These are phyloP conservation scores for Neodon shergylaensis DNA, from an alignment of 2,113 vertebrate genomes.

Conservation along the genomic window DNA sequence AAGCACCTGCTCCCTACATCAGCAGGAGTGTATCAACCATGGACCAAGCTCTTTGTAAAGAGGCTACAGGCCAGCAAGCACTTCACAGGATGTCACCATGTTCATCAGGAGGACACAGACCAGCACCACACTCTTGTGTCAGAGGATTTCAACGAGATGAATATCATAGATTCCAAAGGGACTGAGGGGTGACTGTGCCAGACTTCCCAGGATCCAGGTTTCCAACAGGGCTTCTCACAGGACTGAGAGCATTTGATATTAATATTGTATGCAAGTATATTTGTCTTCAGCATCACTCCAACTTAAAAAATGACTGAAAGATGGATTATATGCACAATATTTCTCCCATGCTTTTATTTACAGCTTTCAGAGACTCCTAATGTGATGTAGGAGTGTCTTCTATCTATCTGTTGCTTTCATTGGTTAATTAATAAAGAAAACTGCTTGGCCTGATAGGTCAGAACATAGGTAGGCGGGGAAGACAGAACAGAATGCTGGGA, in stretches of 20 bases:
- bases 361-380: neutral
- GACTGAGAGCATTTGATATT: neutral
- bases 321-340: neutral
- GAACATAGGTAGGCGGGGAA: too few relatives aligned
- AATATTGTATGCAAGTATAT: neutral
- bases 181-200: neutral
- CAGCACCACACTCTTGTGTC: neutral
- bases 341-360: neutral
- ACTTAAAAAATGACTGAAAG: slow-evolving; percentile 29
- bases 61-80: neutral
- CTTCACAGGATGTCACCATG: too few relatives aligned
- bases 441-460: too few relatives aligned
- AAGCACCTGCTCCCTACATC: neutral
- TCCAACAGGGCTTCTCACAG: neutral
- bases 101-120: neutral
- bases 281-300: neutral
- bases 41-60: neutral
- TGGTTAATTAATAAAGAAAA: too few relatives aligned
- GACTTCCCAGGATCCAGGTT: neutral
- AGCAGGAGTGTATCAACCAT: neutral
- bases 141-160: neutral
- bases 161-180: neutral
- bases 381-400: neutral
- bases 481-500: too few relatives aligned
- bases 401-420: too few relatives aligned